phyloP scores from a whole-genome alignment of 2,888 invertebrate species.

The Parnassius glacialis region DNA sequence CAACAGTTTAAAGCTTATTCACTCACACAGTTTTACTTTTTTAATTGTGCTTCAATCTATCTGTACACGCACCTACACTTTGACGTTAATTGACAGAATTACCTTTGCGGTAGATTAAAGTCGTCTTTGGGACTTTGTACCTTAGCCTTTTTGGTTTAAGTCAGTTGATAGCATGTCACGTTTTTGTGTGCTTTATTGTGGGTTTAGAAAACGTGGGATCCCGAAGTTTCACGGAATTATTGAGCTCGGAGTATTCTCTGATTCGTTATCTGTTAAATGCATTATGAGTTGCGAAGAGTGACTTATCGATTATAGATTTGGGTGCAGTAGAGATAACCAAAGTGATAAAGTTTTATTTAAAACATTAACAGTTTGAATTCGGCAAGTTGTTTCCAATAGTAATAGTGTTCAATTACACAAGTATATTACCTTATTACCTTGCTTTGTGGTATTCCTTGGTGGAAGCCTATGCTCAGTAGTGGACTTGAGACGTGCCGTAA shows the following conservation, averaged over 20 bases:
- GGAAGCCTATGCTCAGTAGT: too few relatives aligned
- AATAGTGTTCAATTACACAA: too few relatives aligned
- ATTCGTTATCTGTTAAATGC: constrained; percentile 43
- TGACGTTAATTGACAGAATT: constrained; percentile 21
- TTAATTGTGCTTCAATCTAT: constrained; percentile 39
- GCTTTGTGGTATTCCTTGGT: too few relatives aligned
- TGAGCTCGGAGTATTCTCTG: constrained; percentile 32
- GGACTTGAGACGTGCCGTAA: too few relatives aligned
- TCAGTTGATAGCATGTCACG: constrained; percentile 3
- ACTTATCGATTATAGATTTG: constrained; percentile 31
- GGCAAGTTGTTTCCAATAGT: background rate
- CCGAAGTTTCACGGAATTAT: constrained; percentile 22
- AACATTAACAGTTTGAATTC: background rate
- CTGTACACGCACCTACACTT: constrained; percentile 36
- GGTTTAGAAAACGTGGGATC: constrained; percentile 6
- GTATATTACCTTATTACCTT: too few relatives aligned
- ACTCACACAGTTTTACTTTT: constrained; percentile 50
- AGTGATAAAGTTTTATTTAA: constrained; percentile 10
- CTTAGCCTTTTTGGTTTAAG: constrained; percentile 7
- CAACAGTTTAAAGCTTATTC: constrained; percentile 56
- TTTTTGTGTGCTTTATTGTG: background rate
- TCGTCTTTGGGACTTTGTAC: background rate
- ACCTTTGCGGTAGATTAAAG: constrained; percentile 13
- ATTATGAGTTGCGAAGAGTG: constrained; percentile 29
- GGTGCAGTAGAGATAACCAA: constrained; percentile 27